Evolutionary conservation across 1,140 invertebrate genomes (phyloP), one percentile per base, ranked within the genome.

Genomic region (Ladona fulva): DNA sequence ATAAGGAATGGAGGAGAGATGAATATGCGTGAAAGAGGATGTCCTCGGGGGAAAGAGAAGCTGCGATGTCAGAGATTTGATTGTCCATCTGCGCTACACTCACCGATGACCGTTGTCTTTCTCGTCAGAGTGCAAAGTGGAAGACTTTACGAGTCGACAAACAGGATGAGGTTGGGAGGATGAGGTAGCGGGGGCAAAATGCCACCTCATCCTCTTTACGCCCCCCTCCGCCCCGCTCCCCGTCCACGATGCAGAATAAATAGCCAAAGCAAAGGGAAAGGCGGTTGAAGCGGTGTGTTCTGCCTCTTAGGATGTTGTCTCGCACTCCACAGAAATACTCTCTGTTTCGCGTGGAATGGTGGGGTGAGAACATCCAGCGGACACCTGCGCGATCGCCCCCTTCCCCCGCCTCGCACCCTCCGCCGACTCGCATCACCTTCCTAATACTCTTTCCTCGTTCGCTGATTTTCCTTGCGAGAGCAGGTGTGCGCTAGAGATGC

Each of bases 261-360:
- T 66, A 66, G 52, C n/a, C 52, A 12, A 19, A 19, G 52, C 52
- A 12, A 66, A 66, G n/a, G n/a, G 52, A 66, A 66, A 19, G 52
- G 52, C 14, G 52, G n/a, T 22, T 22, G n/a, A 66, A 19, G 52
- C 52, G 52, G 52, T 66, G 52, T 66, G 52, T 66, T 66, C n/a
- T 66, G 52, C 52, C 52, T 66, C 52, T 66, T 66, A 66, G 52
- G 52, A 66, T 66, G 52, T 66, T 22, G n/a, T 66, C 52, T 66
- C 52, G n/a, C 52, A 66, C 52, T 66, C 52, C 16, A 66, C 16
- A 22, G n/a, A 22, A 66, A 66, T 19, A 66, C 52, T 16, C n/a
- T 66, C 52, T 66, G 16, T 66, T 66, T 66, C 52, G 16, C 52
- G 14, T 12, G 52, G 52, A 12, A 12, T 12, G 52, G 52, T 19